Evolutionary conservation across 2,888 invertebrate species (phyloP).

Genomic region (Odontomyia ornata): DNA sequence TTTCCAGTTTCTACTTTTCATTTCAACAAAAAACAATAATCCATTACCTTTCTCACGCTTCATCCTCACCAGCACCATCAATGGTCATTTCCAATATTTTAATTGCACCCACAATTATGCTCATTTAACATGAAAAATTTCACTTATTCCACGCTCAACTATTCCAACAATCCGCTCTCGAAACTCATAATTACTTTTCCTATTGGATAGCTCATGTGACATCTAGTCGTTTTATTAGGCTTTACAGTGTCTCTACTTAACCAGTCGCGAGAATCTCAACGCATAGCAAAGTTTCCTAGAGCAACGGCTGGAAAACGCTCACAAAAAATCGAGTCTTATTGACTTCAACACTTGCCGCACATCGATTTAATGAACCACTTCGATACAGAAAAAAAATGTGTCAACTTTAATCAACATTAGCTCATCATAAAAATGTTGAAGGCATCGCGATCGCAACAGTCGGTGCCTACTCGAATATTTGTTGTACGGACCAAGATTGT

Average conservation of each 20-base stretch:
- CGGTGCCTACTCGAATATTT: too few species aligned
- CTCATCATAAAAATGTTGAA: slow-evolving; percentile 30
- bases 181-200: slow-evolving; percentile 12
- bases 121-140: slow-evolving; percentile 8
- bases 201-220: slow-evolving; percentile 7
- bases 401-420: slow-evolving; percentile 39
- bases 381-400: slow-evolving; percentile 25
- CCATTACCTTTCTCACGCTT: slow-evolving; percentile 15
- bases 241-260: slow-evolving; percentile 27
- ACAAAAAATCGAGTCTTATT: background rate
- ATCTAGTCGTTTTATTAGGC: slow-evolving; percentile 26
- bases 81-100: background rate
- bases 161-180: slow-evolving; percentile 26
- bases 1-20: too few species aligned
- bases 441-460: background rate
- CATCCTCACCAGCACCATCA: background rate
- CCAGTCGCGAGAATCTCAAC: background rate
- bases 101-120: slow-evolving; percentile 31
- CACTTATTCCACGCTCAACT: background rate
- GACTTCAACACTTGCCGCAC: slow-evolving; percentile 29
- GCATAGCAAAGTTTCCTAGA: background rate
- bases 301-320: background rate
- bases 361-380: slow-evolving; percentile 25
- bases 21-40: background rate
- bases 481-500: background rate